Percentiles rank a stretch among this genome's conserved stretches.
These are phyloP conservation scores for Hypotaenidia philippensis DNA, from an alignment of 2,797 vertebrate species.

Conservation along the genomic window DNA sequence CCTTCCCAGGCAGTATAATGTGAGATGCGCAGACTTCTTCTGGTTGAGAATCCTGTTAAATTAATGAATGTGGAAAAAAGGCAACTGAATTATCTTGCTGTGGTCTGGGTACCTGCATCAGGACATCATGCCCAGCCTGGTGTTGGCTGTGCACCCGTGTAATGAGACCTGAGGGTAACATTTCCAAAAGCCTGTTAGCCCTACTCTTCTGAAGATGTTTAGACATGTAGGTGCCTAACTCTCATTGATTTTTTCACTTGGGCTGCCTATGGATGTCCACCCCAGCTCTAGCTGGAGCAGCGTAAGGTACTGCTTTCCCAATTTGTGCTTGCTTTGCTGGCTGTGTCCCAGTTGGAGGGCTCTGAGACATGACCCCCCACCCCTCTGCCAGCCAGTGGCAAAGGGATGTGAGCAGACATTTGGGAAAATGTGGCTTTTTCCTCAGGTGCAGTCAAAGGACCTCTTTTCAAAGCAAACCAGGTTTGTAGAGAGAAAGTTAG, in stretches of 20 bases:
- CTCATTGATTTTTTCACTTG: background rate
- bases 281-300: background rate
- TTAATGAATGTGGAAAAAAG: background rate
- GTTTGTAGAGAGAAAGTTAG: background rate
- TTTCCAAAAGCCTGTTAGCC: background rate
- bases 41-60: background rate
- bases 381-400: background rate
- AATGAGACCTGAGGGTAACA: rapidly evolving
- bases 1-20: background rate
- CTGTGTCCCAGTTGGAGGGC: background rate
- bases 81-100: background rate
- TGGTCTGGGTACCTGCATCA: background rate
- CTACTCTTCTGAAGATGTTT: background rate
- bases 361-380: background rate
- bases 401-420: background rate
- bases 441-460: background rate
- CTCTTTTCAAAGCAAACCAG: background rate
- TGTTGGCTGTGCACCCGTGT: background rate
- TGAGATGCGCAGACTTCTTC: background rate
- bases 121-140: background rate
- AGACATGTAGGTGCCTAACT: background rate
- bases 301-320: background rate
- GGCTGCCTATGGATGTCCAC: background rate
- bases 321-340: background rate
- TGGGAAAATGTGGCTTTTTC: background rate